phyloP scores from a whole-genome alignment of 1,140 invertebrate species.

The Drosophila parabipectinata region DNA sequence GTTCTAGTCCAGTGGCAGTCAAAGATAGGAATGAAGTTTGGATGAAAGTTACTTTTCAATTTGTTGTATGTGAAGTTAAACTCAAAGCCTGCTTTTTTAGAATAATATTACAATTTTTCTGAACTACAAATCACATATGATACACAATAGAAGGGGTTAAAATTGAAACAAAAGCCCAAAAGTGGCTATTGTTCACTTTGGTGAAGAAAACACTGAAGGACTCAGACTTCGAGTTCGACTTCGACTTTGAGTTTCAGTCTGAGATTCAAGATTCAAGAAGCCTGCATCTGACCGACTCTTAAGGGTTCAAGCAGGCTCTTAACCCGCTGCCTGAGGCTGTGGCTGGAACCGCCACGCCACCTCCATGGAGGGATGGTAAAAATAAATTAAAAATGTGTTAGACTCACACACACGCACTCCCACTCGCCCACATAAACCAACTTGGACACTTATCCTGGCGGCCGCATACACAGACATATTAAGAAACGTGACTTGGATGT shows the following conservation, averaged over 20 bases:
- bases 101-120: not conserved
- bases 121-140: not conserved
- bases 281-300: conserved; percentile 47
- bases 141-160: not conserved
- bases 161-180: conserved; percentile 5
- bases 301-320: conserved; percentile 66
- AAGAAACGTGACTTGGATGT: conserved; percentile 74
- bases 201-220: conserved; percentile 1
- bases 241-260: not conserved
- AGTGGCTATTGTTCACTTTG: conserved; percentile 19
- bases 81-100: not conserved
- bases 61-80: not conserved
- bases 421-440: conserved; percentile 7
- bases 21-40: not conserved
- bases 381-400: conserved; percentile 82
- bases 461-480: conserved; percentile 60
- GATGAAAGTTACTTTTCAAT: no score
- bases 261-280: not conserved
- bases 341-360: conserved; percentile 45
- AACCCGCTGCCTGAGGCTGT: conserved; percentile 66
- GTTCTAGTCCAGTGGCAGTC: not conserved
- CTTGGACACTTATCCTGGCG: conserved; percentile 44
- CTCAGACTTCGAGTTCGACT: not conserved
- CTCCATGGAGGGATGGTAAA: conserved; percentile 26
- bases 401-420: conserved; percentile 28